phyloP scores from a whole-genome alignment of 2,888 invertebrate genomes.

The Nymphalis c-album region DNA sequence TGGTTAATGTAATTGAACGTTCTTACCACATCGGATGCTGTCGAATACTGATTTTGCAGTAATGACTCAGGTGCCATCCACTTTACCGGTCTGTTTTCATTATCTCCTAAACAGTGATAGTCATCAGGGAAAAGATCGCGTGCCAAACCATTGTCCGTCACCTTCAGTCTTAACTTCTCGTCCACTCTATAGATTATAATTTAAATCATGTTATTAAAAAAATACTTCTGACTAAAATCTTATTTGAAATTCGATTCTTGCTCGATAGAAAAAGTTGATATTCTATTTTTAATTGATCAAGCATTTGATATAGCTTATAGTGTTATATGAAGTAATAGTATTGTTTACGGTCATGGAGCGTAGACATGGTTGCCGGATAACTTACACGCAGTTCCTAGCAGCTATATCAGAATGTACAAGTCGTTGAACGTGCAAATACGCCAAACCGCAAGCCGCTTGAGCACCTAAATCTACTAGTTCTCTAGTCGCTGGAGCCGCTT shows the following conservation, averaged over 20 bases:
- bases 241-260: too few species aligned
- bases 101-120: slow-evolving; percentile 96
- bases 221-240: too few species aligned
- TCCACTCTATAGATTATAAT: slow-evolving; percentile 79
- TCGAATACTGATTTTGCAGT: slow-evolving; percentile 89
- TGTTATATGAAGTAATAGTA: background rate
- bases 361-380: slow-evolving; percentile 42
- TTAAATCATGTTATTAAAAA: background rate
- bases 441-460: slow-evolving; percentile 92
- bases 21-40: slow-evolving; percentile 93
- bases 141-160: slow-evolving; percentile 93
- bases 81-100: slow-evolving; percentile 95
- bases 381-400: slow-evolving; percentile 95
- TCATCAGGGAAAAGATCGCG: slow-evolving; percentile 95
- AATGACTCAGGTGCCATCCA: slow-evolving; percentile 96
- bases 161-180: slow-evolving; percentile 89
- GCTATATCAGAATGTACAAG: slow-evolving; percentile 95
- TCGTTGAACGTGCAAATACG: slow-evolving; percentile 93
- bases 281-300: too few species aligned
- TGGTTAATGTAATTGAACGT: background rate
- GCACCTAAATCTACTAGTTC: slow-evolving; percentile 92
- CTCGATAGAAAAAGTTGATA: too few species aligned
- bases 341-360: background rate
- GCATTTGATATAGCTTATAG: background rate
- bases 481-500: slow-evolving; percentile 83